phyloP scores from a whole-genome alignment of 2,797 vertebrate genomes.

The Pangasius mekongensis region DNA sequence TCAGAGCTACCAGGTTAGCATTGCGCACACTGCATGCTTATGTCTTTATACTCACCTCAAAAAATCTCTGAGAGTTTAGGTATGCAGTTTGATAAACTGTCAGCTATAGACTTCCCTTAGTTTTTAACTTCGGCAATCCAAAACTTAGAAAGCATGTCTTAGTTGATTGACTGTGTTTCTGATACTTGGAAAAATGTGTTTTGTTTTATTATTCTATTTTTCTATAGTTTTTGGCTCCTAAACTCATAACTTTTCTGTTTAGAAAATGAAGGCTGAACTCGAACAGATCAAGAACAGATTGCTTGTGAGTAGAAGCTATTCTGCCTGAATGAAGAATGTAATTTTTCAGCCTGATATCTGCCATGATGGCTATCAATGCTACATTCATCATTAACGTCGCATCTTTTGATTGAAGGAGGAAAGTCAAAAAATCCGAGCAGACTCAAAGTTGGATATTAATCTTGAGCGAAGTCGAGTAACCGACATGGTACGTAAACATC shows the following conservation, averaged over 20 bases:
- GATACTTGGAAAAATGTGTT: background rate
- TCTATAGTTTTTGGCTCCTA: background rate
- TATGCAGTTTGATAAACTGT: background rate
- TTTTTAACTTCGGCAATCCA: background rate
- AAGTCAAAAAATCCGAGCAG: conserved; percentile 82
- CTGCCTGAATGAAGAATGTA: background rate
- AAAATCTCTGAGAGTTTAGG: background rate
- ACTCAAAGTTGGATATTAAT: conserved; percentile 93
- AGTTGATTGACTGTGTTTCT: background rate
- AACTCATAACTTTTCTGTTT: conserved; percentile 21
- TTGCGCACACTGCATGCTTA: too few species aligned
- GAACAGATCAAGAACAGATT: conserved; percentile 87
- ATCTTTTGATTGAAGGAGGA: conserved; percentile 82
- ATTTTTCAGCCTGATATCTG: background rate
- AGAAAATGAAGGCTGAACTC: conserved; percentile 96
- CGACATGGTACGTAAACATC: conserved; percentile 73
- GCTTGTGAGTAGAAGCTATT: conserved; percentile 74
- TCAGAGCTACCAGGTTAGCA: background rate
- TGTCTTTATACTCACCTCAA: background rate
- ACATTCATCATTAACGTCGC: background rate
- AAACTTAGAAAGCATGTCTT: background rate
- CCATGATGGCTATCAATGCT: background rate
- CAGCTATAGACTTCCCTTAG: background rate
- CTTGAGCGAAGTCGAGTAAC: conserved; percentile 90
- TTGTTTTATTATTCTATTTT: background rate